Base-by-base conservation (phyloP, 2,113 vertebrate species). In the Elephantulus edwardii region DNA sequence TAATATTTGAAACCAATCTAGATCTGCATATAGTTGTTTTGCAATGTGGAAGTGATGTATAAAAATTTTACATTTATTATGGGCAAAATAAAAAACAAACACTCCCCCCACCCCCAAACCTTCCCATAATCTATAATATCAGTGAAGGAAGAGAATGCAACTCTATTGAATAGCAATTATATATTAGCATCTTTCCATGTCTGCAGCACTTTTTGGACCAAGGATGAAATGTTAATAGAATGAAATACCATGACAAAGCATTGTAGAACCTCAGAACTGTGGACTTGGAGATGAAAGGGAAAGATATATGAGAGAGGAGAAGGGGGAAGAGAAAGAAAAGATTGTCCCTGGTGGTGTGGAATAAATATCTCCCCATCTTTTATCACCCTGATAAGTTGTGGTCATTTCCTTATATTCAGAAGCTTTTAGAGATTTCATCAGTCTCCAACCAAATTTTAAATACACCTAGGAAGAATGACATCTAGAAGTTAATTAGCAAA, bases 21-120 rank as follows among this genome's bases (percentile, higher is more conserved):
- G n/a, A 19, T 85, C 44, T 94, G 71, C 80, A 85, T 89, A 87
- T 52, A 84, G n/a, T 86, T 92, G 46, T 64, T 91, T 38, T 89
- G 33, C 89, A 94, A 94, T 87, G 77, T 75, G 62, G 78, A 94
- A 35, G 48, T 94, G 81, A 87, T 91, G 58, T 58, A 7, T 70
- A 52, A 70, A 82, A 62, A 84, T 42, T 12, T 46, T 89, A 88
- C 9, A 35, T 70, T 88, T 89, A 86, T 71, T 77, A n/a, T 88
- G 35, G 22, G 56, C 46, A 28, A n/a, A 52, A 33, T 38, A 4
- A 9, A 64, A 68, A 68, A 22, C 66, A 77, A 60, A n/a, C 33
- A 38, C n/a, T n/a, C n/a, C n/a, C n/a, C n/a, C n/a, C n/a, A n/a
- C n/a, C n/a, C n/a, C n/a, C 66, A 77, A 68, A n/a, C n/a, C 11